Percentiles rank a stretch among this genome's conserved stretches.
Evolutionary conservation across 1,140 invertebrate species (phyloP).

Genomic region (Drosophila ogumai): DNA sequence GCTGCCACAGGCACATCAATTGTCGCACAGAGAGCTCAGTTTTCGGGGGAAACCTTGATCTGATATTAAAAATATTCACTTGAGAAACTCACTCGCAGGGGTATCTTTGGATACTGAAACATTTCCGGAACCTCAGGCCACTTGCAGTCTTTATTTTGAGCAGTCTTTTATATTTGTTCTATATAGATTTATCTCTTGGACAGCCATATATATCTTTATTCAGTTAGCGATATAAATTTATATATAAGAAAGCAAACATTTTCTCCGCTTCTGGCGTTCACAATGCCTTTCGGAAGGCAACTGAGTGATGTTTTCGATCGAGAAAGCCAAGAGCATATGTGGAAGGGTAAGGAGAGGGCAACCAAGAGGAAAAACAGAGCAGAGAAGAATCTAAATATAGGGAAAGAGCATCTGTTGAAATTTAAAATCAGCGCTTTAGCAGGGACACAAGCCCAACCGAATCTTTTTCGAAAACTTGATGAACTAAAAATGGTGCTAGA

Average conservation of each 20-base stretch:
- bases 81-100: slow-evolving; percentile 44
- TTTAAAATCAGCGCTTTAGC: slow-evolving; percentile 13
- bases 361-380: slow-evolving; percentile 2
- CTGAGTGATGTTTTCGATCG: slow-evolving; percentile 32
- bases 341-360: not conserved
- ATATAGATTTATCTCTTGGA: slow-evolving; percentile 10
- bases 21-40: slow-evolving; percentile 14
- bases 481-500: not conserved
- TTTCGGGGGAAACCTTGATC: slow-evolving; percentile 33
- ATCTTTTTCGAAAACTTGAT: slow-evolving; percentile 8
- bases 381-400: slow-evolving; percentile 21
- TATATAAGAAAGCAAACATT: slow-evolving; percentile 10
- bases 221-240: slow-evolving; percentile 2
- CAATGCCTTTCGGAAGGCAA: slow-evolving; percentile 42
- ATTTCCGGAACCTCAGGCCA: slow-evolving; percentile 17
- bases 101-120: slow-evolving; percentile 39
- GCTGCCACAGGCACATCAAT: slow-evolving; percentile 22
- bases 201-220: slow-evolving; percentile 14
- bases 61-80: slow-evolving; percentile 19
- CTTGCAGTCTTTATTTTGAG: slow-evolving; percentile 1
- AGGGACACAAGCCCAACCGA: not conserved
- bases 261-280: slow-evolving; percentile 10
- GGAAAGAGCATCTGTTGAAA: not conserved
- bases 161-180: slow-evolving; percentile 30
- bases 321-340: slow-evolving; percentile 2